Conservation (phyloP, 2,113 vertebrate genomes). For the Indicator maculatus region DNA sequence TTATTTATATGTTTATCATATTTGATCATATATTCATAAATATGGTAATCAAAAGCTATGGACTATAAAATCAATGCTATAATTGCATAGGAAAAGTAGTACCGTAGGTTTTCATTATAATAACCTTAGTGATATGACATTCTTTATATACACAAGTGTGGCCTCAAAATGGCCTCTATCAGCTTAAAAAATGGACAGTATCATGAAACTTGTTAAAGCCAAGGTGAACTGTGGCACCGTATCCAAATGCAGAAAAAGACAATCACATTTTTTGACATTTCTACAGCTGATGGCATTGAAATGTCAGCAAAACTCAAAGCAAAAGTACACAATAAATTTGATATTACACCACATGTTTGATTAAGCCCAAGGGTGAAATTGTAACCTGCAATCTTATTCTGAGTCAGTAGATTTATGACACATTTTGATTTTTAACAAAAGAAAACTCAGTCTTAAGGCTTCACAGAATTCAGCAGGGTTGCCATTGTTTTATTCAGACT, state of each 20-base stretch:
- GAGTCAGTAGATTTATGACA: slow-evolving; percentile 69
- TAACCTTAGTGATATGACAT: slow-evolving; percentile 13
- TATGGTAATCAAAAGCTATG: slow-evolving; percentile 37
- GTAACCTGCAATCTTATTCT: slow-evolving; percentile 66
- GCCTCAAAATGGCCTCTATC: slow-evolving; percentile 60
- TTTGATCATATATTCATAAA: slow-evolving; percentile 10
- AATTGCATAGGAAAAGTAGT: slow-evolving; percentile 8
- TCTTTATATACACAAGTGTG: slow-evolving; percentile 56
- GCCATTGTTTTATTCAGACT: slow-evolving; percentile 51
- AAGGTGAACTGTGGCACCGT: slow-evolving; percentile 29
- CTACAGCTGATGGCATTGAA: slow-evolving; percentile 66
- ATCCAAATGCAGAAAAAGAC: slow-evolving; percentile 63
- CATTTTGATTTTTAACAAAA: slow-evolving; percentile 64
- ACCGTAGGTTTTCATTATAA: not conserved
- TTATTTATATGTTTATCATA: slow-evolving; percentile 16
- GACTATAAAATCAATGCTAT: slow-evolving; percentile 4
- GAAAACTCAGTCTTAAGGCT: slow-evolving; percentile 36
- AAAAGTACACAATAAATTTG: slow-evolving; percentile 71
- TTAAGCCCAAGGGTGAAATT: slow-evolving; percentile 70
- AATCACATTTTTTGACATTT: slow-evolving; percentile 67
- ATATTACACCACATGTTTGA: slow-evolving; percentile 69
- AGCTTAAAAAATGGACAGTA: slow-evolving; percentile 56
- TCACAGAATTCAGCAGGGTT: slow-evolving; percentile 45
- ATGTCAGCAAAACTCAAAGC: slow-evolving; percentile 68
- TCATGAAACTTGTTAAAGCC: slow-evolving; percentile 61